Conservation (phyloP, 1,140 invertebrate species). For the Musca domestica region DNA sequence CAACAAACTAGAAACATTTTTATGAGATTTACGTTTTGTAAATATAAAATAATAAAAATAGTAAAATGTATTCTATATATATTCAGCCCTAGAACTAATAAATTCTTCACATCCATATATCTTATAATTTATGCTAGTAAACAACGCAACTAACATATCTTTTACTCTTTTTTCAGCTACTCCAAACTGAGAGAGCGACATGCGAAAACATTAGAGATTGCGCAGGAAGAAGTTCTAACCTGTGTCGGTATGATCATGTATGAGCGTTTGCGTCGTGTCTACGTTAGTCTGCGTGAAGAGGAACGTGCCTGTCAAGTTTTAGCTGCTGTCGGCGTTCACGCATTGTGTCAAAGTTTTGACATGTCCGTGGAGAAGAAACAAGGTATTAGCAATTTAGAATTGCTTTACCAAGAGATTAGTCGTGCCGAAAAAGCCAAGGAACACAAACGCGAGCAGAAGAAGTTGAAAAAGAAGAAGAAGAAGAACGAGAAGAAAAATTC, state of each 20-base stretch:
- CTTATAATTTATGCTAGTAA: no score
- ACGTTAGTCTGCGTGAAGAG: constrained; percentile 81
- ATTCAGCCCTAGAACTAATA: no score
- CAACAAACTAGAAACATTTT: no score
- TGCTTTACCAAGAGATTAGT: constrained; percentile 77
- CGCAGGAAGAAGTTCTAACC: constrained; percentile 91
- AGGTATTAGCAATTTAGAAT: constrained; percentile 81
- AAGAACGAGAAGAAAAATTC: constrained; percentile 62
- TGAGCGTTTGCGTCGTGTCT: constrained; percentile 80
- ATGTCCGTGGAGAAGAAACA: constrained; percentile 84
- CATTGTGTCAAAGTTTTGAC: constrained; percentile 84
- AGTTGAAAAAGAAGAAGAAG: constrained; percentile 84
- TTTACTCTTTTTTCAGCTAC: constrained; percentile 47
- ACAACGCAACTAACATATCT: neutral
- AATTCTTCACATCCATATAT: no score
- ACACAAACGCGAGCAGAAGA: constrained; percentile 80
- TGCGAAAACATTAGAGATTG: constrained; percentile 91
- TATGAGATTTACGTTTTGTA: no score
- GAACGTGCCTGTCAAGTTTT: constrained; percentile 89
- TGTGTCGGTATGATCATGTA: constrained; percentile 90
- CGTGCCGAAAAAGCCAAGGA: constrained; percentile 80
- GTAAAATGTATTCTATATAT: no score
- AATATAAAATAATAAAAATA: no score
- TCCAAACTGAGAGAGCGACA: constrained; percentile 77
- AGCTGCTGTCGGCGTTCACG: constrained; percentile 82